Evolutionary conservation across 2,888 invertebrate species (phyloP), one percentile per base, ranked within the genome.

Genomic region (Buathra laborator): DNA sequence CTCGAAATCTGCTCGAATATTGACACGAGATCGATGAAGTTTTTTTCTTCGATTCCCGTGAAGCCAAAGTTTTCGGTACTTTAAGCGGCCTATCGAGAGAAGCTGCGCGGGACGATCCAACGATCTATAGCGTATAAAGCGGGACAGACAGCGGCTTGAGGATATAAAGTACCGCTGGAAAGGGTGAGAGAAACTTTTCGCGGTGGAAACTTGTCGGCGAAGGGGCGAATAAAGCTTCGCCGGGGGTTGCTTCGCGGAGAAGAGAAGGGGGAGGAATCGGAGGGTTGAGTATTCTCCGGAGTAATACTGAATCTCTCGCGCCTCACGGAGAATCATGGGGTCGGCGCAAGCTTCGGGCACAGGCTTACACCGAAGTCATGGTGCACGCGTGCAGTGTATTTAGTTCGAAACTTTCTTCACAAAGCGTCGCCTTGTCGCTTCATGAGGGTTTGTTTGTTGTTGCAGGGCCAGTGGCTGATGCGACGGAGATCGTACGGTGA

Each of bases 401-500:
- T 88, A 86, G 89, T 84, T 88, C 85, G 85, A 86, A 90, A 90
- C 88, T 89, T 90, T 86, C 80, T 71, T 74, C 70, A 74, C 81
- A 78, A 78, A 81, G 81, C 64, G 53, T 74, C 66, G 46, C 56
- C 46, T 44, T 62, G 71, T 51, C 64, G 70, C 70, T 76, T 70
- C 43, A 53, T 12, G 81, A 87, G 86, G 82, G 84, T 72, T 89
- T 89, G 90, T 90, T 90, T 90, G 88, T 90, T 89, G 89, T 92
- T 92, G 76, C 91, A 92, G 92, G 88, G 87, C 86, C 91, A 91
- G 88, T 88, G 89, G 87, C 89, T 92, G 87, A 88, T 88, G 87
- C 91, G 92, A 81, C 90, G 90, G 71, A 90, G 89, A 83, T 89
- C 89, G 77, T 92, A 92, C 87, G 92, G 92, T 37, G 89, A 91